Evolutionary conservation across 2,797 vertebrate species (phyloP).

Genomic region (Cyclura pinguis): DNA sequence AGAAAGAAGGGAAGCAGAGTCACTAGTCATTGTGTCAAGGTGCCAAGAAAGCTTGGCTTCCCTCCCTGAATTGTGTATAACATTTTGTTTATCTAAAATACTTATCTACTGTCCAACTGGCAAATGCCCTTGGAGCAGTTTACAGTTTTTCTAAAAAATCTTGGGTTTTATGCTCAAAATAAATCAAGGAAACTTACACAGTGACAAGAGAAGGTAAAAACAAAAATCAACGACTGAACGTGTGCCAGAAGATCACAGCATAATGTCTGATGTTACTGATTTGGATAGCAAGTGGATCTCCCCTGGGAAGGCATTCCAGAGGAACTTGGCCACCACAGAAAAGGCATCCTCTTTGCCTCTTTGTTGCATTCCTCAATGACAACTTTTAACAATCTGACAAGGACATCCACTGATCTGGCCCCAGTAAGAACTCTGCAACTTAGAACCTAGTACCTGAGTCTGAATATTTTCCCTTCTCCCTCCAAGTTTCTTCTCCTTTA

Average conservation of each 20-base stretch:
- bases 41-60: neutral
- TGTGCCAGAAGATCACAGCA: neutral
- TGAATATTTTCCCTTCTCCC: neutral
- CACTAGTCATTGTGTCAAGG: neutral
- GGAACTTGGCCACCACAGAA: neutral
- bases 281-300: neutral
- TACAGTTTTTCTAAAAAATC: neutral
- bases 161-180: neutral
- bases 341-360: neutral
- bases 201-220: neutral
- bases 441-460: neutral
- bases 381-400: too few species aligned
- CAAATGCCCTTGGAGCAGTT: neutral
- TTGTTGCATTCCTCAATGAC: too few species aligned
- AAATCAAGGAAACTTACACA: neutral
- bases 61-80: neutral
- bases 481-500: neutral
- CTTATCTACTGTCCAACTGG: neutral
- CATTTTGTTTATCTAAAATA: neutral
- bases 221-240: neutral
- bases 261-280: neutral
- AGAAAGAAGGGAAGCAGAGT: neutral
- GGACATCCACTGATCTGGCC: neutral
- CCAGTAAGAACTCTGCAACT: neutral
- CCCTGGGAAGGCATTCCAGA: neutral